These are phyloP conservation scores for Neodiprion pinetum DNA, from an alignment of 1,140 invertebrate genomes.

Conservation along the genomic window DNA sequence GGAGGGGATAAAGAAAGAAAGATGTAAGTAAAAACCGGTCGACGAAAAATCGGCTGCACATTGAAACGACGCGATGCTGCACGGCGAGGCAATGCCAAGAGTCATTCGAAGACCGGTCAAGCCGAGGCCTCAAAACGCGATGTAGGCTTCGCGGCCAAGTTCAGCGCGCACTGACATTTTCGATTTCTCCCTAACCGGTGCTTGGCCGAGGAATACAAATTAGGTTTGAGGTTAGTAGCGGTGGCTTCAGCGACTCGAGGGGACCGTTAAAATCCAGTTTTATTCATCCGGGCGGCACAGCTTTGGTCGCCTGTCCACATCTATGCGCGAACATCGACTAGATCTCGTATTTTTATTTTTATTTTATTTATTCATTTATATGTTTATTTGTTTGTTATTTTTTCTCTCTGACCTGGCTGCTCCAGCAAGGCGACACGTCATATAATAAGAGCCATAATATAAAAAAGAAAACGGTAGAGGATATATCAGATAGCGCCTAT, in stretches of 20 bases:
- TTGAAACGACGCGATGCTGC: background rate
- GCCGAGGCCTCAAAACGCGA: constrained; percentile 3
- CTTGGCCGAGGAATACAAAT: background rate
- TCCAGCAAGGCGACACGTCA: too few relatives aligned
- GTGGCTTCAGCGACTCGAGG: background rate
- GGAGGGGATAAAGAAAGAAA: background rate
- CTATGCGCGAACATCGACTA: too few relatives aligned
- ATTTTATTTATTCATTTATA: too few relatives aligned
- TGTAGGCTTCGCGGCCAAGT: constrained; percentile 17
- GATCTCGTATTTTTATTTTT: too few relatives aligned
- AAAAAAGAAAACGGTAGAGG: too few relatives aligned
- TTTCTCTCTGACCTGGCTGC: too few relatives aligned
- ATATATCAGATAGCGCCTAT: too few relatives aligned
- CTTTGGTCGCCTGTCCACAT: too few relatives aligned
- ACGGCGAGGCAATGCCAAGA: background rate
- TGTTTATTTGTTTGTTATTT: too few relatives aligned
- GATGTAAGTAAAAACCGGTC: constrained; percentile 6
- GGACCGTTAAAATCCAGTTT: background rate
- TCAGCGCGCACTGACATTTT: constrained; percentile 11
- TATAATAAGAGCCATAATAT: too few relatives aligned
- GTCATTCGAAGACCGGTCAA: background rate
- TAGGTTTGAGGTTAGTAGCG: background rate
- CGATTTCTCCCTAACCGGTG: constrained; percentile 13
- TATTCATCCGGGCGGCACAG: background rate
- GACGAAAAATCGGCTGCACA: background rate